Evolutionary conservation across 2,113 vertebrate species (phyloP).

Genomic region (Myotis yumanensis): DNA sequence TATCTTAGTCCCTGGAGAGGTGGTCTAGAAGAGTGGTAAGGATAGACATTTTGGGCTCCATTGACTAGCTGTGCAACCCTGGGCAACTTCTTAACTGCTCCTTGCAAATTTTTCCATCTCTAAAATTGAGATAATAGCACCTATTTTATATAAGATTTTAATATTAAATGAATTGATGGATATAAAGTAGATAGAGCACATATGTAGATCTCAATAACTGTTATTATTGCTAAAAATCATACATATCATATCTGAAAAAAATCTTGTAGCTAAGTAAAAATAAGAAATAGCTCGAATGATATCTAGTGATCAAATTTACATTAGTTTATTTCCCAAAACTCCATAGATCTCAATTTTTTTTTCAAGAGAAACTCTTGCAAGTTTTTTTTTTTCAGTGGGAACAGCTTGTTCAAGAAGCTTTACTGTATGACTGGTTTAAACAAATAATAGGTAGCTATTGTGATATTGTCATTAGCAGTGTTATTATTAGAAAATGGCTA

Average conservation of each 20-base stretch:
- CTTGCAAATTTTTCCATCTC: constrained; percentile 39
- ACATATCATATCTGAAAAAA: constrained; percentile 19
- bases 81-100: constrained; percentile 17
- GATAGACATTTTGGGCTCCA: background rate
- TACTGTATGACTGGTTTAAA: background rate
- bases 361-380: background rate
- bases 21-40: background rate
- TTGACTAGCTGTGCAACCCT: background rate
- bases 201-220: constrained; percentile 42
- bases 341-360: background rate
- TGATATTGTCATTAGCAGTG: background rate
- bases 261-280: background rate
- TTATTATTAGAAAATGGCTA: background rate
- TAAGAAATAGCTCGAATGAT: constrained; percentile 43
- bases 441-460: background rate
- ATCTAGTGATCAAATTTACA: constrained; percentile 13
- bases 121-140: constrained; percentile 58
- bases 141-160: constrained; percentile 46
- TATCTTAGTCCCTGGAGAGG: background rate
- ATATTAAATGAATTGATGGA: constrained; percentile 60
- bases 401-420: constrained; percentile 4
- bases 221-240: constrained; percentile 58
- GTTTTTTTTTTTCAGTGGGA: constrained; percentile 13
- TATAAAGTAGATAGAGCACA: constrained; percentile 43
- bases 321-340: constrained; percentile 34